Percentiles rank a stretch among this genome's conserved stretches.
phyloP scores from a whole-genome alignment of 2,113 vertebrate genomes.

The Jaculus jaculus region DNA sequence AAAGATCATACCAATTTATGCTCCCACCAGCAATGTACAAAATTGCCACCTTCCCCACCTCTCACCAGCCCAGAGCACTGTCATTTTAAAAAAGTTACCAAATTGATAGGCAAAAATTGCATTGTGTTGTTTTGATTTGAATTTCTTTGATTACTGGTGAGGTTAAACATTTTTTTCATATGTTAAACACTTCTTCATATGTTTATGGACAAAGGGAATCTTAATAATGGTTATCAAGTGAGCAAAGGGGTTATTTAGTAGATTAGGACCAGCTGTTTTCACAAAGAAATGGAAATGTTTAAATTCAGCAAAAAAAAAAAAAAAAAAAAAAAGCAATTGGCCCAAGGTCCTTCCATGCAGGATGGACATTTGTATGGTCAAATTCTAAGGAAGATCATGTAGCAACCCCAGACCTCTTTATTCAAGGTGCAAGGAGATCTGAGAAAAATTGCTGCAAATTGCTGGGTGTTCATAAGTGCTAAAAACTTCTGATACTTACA shows the following conservation, averaged over 20 bases:
- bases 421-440: background rate
- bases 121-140: conserved; percentile 80
- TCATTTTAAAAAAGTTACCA: conserved; percentile 76
- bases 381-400: no score
- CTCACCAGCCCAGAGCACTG: conserved; percentile 65
- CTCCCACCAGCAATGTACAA: conserved; percentile 68
- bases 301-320: conserved; percentile 57
- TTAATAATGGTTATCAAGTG: conserved; percentile 77
- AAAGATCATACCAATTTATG: conserved; percentile 73
- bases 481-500: background rate
- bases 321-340: conserved; percentile 34
- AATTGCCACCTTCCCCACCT: conserved; percentile 67
- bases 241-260: conserved; percentile 78
- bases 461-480: background rate
- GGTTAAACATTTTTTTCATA: conserved; percentile 76
- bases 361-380: background rate
- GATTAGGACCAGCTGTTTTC: conserved; percentile 78
- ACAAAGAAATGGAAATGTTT: conserved; percentile 64
- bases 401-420: rapidly evolving
- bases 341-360: background rate
- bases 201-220: conserved; percentile 79
- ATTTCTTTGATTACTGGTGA: conserved; percentile 79
- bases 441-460: background rate
- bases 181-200: conserved; percentile 80
- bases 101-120: conserved; percentile 76